Conservation (phyloP, 2,888 invertebrate genomes). For the Chymomyza procnemis region DNA sequence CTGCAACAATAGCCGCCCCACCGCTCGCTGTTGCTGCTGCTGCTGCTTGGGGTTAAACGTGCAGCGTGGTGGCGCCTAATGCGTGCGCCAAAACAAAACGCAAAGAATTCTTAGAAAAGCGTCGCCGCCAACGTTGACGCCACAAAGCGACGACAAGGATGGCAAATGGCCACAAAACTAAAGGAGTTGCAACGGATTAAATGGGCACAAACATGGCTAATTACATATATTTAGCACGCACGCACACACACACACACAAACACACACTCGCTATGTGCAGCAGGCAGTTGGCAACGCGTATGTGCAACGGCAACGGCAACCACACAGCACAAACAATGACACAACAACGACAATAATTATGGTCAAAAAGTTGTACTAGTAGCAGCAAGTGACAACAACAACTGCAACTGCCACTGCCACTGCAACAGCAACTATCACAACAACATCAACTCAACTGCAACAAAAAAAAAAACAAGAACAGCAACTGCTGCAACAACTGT, state of each 20-base stretch:
- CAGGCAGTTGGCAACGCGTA: slow-evolving; percentile 54
- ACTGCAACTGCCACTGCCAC: slow-evolving; percentile 21
- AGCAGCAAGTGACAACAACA: slow-evolving; percentile 33
- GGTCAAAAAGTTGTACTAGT: slow-evolving; percentile 48
- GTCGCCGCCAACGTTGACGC: slow-evolving; percentile 37
- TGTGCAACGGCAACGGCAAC: slow-evolving; percentile 1
- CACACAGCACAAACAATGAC: slow-evolving; percentile 61
- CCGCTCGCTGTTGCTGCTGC: too few species aligned
- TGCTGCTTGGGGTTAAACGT: slow-evolving; percentile 66
- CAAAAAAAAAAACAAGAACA: neutral
- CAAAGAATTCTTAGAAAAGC: slow-evolving; percentile 68
- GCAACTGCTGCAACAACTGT: neutral
- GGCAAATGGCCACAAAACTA: slow-evolving; percentile 23
- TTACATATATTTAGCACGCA: slow-evolving; percentile 71
- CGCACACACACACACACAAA: slow-evolving; percentile 15
- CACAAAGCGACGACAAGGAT: slow-evolving; percentile 9
- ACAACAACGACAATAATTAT: slow-evolving; percentile 66
- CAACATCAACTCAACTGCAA: slow-evolving; percentile 9
- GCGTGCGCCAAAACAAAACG: slow-evolving; percentile 71
- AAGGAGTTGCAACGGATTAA: slow-evolving; percentile 59
- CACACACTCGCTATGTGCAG: neutral
- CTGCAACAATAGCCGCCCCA: too few species aligned
- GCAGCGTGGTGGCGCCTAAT: slow-evolving; percentile 68
- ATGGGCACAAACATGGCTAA: slow-evolving; percentile 72
- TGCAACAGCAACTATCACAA: slow-evolving; percentile 14